phyloP scores from a whole-genome alignment of 2,888 invertebrate species.

The Lacanobia oleracea region DNA sequence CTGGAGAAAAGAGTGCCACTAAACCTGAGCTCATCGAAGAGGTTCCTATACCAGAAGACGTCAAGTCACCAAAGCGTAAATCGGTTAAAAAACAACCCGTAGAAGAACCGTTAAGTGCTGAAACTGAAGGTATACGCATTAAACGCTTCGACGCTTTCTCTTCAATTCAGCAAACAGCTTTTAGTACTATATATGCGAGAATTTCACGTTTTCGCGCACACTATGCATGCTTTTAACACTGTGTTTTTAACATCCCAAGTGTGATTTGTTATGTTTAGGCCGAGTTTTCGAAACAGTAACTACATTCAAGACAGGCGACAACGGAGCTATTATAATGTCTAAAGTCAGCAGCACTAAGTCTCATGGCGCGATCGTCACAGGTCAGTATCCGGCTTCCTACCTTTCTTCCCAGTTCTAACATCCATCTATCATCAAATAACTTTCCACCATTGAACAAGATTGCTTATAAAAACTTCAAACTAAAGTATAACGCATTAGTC shows the following conservation, averaged over 20 bases:
- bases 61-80: constrained; percentile 84
- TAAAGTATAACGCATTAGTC: constrained; percentile 70
- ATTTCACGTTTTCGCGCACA: constrained; percentile 78
- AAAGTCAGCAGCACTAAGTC: constrained; percentile 92
- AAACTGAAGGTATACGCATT: constrained; percentile 87
- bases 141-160: constrained; percentile 82
- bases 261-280: constrained; percentile 90
- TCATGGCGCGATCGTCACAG: constrained; percentile 92
- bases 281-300: constrained; percentile 90
- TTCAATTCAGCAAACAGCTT: constrained; percentile 85
- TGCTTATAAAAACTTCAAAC: constrained; percentile 61
- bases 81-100: constrained; percentile 84
- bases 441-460: constrained; percentile 43
- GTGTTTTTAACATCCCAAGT: constrained; percentile 87
- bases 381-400: constrained; percentile 89
- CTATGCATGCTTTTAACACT: constrained; percentile 86
- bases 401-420: constrained; percentile 77
- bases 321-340: constrained; percentile 88
- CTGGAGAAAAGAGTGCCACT: constrained; percentile 77
- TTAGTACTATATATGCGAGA: constrained; percentile 73
- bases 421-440: constrained; percentile 65
- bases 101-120: constrained; percentile 88
- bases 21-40: constrained; percentile 83
- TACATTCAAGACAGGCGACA: constrained; percentile 88
- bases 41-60: constrained; percentile 78